Evolutionary conservation across 2,113 vertebrate species (phyloP).

Genomic region (Leuciscus idus): DNA sequence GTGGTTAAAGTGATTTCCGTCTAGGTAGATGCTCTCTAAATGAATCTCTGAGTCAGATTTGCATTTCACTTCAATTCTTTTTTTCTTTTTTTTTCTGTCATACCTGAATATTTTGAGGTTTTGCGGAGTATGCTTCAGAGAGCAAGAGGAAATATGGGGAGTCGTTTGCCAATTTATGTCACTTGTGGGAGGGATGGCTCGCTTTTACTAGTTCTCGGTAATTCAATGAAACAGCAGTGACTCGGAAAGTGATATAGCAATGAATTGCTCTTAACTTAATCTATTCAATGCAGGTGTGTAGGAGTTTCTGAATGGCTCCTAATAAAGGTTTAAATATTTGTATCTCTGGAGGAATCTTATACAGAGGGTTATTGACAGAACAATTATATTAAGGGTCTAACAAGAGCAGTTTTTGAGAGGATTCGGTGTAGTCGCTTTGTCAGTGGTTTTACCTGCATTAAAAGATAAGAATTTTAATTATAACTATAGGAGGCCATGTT

Average conservation of each 20-base stretch:
- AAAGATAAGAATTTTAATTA: constrained; percentile 14
- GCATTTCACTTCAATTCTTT: neutral
- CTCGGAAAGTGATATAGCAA: neutral
- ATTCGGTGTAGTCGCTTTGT: neutral
- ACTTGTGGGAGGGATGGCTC: neutral
- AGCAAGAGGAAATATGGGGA: neutral
- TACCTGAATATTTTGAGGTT: neutral
- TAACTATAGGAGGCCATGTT: neutral
- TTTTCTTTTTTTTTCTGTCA: neutral
- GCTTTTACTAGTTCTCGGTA: neutral
- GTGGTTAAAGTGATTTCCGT: constrained; percentile 31
- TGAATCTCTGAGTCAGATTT: neutral
- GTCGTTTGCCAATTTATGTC: neutral
- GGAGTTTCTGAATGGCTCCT: neutral
- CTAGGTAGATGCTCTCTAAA: neutral
- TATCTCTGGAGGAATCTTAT: neutral
- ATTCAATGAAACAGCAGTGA: neutral
- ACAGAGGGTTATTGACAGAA: neutral
- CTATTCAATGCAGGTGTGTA: neutral
- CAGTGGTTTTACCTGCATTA: neutral
- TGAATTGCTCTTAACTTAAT: neutral
- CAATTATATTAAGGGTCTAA: neutral
- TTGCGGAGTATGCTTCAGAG: neutral
- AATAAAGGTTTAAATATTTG: neutral
- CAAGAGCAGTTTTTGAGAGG: neutral